These are phyloP conservation scores for Apistogramma diplotaenia DNA, from an alignment of 2,113 vertebrate genomes.

Conservation along the genomic window DNA sequence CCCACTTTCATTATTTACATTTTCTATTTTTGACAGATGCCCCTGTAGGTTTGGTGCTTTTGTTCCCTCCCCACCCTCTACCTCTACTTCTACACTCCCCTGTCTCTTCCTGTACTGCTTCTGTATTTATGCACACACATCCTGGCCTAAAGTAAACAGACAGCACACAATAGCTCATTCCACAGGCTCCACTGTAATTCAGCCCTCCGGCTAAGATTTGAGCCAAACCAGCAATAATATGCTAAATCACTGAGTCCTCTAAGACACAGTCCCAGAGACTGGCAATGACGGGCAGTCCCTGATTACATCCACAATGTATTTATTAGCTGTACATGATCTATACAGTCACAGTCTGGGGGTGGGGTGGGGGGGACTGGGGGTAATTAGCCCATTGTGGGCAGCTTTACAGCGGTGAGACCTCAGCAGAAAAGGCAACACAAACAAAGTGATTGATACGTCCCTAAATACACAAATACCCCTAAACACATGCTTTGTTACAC, in stretches of 20 bases:
- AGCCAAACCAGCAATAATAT: constrained; percentile 57
- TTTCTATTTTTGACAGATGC: constrained; percentile 64
- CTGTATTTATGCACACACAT: constrained; percentile 61
- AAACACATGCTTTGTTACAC: constrained; percentile 41
- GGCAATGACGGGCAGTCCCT: constrained; percentile 41
- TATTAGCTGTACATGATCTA: constrained; percentile 35
- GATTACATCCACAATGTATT: constrained; percentile 40
- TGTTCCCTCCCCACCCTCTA: constrained; percentile 23
- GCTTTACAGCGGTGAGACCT: neutral
- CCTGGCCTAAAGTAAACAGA: constrained; percentile 68
- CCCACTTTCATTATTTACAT: constrained; percentile 55
- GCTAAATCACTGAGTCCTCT: constrained; percentile 47
- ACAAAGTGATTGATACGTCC: constrained; percentile 39
- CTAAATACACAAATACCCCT: constrained; percentile 27
- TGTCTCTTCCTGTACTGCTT: constrained; percentile 50
- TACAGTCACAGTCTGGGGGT: constrained; percentile 24
- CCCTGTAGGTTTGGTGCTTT: constrained; percentile 54
- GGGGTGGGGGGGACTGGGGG: neutral
- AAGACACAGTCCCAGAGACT: constrained; percentile 47
- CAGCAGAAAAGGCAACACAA: constrained; percentile 16
- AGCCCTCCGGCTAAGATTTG: constrained; percentile 49
- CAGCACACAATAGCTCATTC: constrained; percentile 61
- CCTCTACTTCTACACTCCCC: constrained; percentile 24
- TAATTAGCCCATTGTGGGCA: neutral
- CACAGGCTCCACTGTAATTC: constrained; percentile 63